Base-by-base conservation (phyloP, 2,888 invertebrate genomes). In the Amaurobius ferox region DNA sequence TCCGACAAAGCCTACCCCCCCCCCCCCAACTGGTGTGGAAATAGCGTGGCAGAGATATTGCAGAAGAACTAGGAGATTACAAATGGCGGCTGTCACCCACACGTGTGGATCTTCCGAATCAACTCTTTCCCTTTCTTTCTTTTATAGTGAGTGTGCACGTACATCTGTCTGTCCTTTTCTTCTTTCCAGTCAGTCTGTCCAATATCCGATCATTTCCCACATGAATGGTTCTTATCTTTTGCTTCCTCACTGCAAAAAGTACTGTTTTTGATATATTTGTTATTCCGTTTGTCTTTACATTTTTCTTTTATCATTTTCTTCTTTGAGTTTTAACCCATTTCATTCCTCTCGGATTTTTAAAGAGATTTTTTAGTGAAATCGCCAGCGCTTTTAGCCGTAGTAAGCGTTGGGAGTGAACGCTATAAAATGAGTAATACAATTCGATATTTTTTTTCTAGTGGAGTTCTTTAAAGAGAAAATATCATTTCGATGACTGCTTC, bases 191-290 rank as follows among this genome's bases (percentile, higher is more conserved):
- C 81, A 44, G 81, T 81, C 81, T 67, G 74, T 76, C 81, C 81
- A 81, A 81, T 81, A 81, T 81, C 81, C 74, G 81, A 81, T 81
- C 70, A 81, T 81, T 81, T 81, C 74, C 74, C 70, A 74, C 81
- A 62, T 74, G 81, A 64, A 70, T 76, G 74, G 70, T 35, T 68
- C 81, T 81, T 76, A 81, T 81, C 81, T 81, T 81, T 68, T 81
- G 70, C 74, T 35, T 61, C 61, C 40, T 35, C 55, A 68, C 29
- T 7, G n/a, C 55, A 13, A 30, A 64, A 71, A 70, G 44, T 71
- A 55, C 62, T 71, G 70, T 62, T 62, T 79, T 71, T 79, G 64
- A 79, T 64, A 32, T 71, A 71, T 79, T 79, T 79, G 79, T 71
- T 71, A 71, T 79, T 71, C 32, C 55, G 13, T 29, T 44, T 44